A percentile compares a stretch with the other conserved stretches of the same genome.
phyloP scores from a whole-genome alignment of 2,888 invertebrate genomes.

The Amphipoea oculea region DNA sequence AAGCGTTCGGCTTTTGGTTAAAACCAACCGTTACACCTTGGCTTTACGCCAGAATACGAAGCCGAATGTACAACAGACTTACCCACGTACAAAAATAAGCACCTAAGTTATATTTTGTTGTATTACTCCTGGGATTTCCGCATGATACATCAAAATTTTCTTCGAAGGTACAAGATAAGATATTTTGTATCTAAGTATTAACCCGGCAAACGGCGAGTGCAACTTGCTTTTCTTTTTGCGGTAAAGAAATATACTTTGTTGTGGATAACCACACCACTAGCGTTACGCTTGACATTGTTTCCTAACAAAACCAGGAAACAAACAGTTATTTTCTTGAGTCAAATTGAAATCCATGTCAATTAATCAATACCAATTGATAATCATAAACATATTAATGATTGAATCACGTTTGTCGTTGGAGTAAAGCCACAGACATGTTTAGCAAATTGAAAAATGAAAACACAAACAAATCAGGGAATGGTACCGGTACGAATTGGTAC shows the following conservation, averaged over 20 bases:
- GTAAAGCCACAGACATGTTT: constrained; percentile 32
- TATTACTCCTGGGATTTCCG: constrained; percentile 61
- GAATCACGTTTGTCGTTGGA: constrained; percentile 14
- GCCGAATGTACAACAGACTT: constrained; percentile 51
- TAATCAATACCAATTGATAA: constrained; percentile 3
- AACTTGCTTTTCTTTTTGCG: constrained; percentile 60
- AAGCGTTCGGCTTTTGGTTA: constrained; percentile 65
- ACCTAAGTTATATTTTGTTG: constrained; percentile 66
- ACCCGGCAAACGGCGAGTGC: constrained; percentile 44
- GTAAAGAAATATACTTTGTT: constrained; percentile 50
- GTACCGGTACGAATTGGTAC: constrained; percentile 54
- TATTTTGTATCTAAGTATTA: constrained; percentile 39
- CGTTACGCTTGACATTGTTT: constrained; percentile 25
- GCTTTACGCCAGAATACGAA: constrained; percentile 62
- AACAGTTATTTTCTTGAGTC: constrained; percentile 16
- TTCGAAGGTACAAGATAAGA: constrained; percentile 51
- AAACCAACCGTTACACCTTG: constrained; percentile 63
- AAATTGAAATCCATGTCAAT: constrained; percentile 3
- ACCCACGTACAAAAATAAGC: constrained; percentile 66
- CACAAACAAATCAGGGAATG: constrained; percentile 55
- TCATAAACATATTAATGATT: constrained; percentile 23
- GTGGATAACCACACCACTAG: constrained; percentile 51
- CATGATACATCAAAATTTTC: constrained; percentile 68
- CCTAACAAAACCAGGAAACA: constrained; percentile 20
- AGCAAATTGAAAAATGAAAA: constrained; percentile 59